Conservation (phyloP, 2,113 vertebrate species). For the Cepphus grylle region DNA sequence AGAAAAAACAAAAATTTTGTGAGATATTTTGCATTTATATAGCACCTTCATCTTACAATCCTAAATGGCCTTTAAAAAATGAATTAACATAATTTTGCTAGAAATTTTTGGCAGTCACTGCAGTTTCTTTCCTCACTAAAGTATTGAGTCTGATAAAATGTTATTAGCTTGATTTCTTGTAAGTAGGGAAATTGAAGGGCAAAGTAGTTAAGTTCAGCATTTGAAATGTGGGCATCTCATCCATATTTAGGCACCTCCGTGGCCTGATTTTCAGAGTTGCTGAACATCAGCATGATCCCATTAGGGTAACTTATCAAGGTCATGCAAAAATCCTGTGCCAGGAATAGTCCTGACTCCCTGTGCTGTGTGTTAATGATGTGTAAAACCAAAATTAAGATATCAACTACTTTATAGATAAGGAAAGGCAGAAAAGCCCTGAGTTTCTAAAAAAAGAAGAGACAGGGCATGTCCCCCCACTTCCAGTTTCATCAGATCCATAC, state of each 20-base stretch:
- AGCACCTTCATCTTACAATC: not conserved
- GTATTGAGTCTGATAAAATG: not conserved
- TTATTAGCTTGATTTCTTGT: conserved; percentile 16
- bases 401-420: not conserved
- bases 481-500: not conserved
- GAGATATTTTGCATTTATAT: not conserved
- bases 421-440: not conserved
- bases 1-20: not conserved
- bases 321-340: not conserved
- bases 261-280: conserved; percentile 27
- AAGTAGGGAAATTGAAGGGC: conserved; percentile 14
- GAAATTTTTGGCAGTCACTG: not conserved
- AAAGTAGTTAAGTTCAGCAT: not conserved
- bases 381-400: not conserved
- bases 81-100: not conserved
- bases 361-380: not conserved
- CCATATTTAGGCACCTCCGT: not conserved
- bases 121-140: not conserved
- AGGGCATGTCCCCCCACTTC: not conserved
- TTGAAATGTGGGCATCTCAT: conserved; percentile 7
- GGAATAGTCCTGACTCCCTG: not conserved
- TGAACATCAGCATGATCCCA: not conserved
- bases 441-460: not conserved
- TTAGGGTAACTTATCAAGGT: conserved; percentile 30
- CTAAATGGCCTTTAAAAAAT: not conserved